A percentile compares a stretch with the other conserved stretches of the same genome.
Evolutionary conservation across 2,797 vertebrate genomes (phyloP).

Genomic region (Chelidonichthys spinosus): DNA sequence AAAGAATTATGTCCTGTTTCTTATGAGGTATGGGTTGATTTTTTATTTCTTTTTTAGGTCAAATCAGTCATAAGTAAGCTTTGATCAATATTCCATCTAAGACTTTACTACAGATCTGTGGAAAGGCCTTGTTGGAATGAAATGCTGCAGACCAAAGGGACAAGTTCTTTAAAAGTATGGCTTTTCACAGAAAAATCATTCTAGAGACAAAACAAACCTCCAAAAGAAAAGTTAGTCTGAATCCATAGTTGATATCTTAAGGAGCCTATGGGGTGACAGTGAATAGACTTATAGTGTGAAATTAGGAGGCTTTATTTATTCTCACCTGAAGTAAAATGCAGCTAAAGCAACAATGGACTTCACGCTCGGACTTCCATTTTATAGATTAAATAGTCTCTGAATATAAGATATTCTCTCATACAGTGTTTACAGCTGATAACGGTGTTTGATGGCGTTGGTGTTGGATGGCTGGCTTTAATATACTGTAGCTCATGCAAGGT

Average conservation of each 20-base stretch:
- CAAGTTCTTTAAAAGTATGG: background rate
- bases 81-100: constrained; percentile 30
- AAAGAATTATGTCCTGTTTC: constrained; percentile 29
- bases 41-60: constrained; percentile 37
- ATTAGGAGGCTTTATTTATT: constrained; percentile 30
- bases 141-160: constrained; percentile 10
- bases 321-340: constrained; percentile 11
- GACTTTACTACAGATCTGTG: background rate
- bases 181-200: background rate
- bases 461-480: background rate
- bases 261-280: background rate
- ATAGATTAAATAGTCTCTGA: background rate
- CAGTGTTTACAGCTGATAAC: background rate
- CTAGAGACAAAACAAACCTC: constrained; percentile 18
- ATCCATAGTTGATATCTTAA: constrained; percentile 34
- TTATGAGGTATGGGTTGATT: constrained; percentile 34
- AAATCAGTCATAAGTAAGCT: constrained; percentile 28
- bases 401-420: background rate
- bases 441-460: background rate
- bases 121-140: background rate
- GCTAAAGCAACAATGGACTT: constrained; percentile 12
- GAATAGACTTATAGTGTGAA: constrained; percentile 11
- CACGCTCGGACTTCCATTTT: background rate
- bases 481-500: background rate
- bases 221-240: constrained; percentile 9